A percentile compares a stretch with the other conserved stretches of the same genome.
Evolutionary conservation across 2,888 invertebrate genomes (phyloP).

Genomic region (Laspeyria flexula): DNA sequence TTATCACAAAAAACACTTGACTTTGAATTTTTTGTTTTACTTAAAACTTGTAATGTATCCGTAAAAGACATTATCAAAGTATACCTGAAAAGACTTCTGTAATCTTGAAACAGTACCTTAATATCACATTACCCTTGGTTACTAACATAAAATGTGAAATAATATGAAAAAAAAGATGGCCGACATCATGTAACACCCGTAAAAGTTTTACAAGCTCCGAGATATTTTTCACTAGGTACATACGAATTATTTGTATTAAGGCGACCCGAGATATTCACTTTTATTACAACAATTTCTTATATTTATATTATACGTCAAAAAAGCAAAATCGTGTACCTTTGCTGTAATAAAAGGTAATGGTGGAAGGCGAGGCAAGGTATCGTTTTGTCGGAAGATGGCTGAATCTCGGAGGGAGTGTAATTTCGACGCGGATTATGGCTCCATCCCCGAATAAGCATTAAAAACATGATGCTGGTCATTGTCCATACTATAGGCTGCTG

Average conservation of each 20-base stretch:
- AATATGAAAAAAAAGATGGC: slow-evolving; percentile 1
- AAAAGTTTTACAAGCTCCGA: slow-evolving; percentile 47
- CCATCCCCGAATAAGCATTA: slow-evolving; percentile 62
- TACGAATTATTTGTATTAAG: slow-evolving; percentile 54
- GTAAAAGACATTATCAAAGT: no score
- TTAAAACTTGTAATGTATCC: no score
- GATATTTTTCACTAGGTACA: slow-evolving; percentile 48
- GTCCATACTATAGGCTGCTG: slow-evolving; percentile 41
- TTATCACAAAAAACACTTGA: no score
- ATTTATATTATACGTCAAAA: slow-evolving; percentile 72
- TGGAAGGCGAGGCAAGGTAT: slow-evolving; percentile 58
- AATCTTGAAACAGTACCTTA: background rate
- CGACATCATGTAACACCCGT: slow-evolving; percentile 22
- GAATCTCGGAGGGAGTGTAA: slow-evolving; percentile 67
- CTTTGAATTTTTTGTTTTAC: no score
- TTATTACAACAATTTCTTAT: slow-evolving; percentile 66
- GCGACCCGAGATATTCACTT: slow-evolving; percentile 60
- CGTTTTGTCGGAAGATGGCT: slow-evolving; percentile 62
- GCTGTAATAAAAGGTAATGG: slow-evolving; percentile 76
- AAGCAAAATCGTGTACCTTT: slow-evolving; percentile 76
- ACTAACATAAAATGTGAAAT: background rate
- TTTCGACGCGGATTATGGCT: slow-evolving; percentile 65
- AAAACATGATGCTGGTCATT: slow-evolving; percentile 61
- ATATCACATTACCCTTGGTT: background rate
- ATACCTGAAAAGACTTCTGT: background rate